Conservation (phyloP, 2,888 invertebrate species). For the Dryomyza anilis region DNA sequence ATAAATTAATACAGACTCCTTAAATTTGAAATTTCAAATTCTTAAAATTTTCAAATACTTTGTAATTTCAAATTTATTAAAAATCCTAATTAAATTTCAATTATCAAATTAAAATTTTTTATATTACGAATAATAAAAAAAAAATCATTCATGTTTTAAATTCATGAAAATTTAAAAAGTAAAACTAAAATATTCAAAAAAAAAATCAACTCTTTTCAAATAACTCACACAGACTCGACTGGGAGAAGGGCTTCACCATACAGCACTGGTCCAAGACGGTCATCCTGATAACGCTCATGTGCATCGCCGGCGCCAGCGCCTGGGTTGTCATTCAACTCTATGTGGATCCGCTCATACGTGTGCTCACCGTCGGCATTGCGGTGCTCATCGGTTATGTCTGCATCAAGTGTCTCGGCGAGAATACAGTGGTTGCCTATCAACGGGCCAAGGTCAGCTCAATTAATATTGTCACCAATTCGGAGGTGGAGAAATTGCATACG, state of each 20-base stretch:
- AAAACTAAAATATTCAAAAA: too few species aligned
- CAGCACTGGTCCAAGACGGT: conserved; percentile 85
- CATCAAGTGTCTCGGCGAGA: conserved; percentile 84
- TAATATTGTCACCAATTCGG: conserved; percentile 68
- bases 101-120: too few species aligned
- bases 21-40: too few species aligned
- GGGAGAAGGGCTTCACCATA: conserved; percentile 83
- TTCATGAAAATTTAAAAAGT: too few species aligned
- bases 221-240: conserved; percentile 68
- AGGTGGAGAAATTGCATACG: conserved; percentile 58
- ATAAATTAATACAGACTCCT: too few species aligned
- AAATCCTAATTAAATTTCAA: too few species aligned
- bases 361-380: conserved; percentile 81
- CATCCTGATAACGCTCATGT: conserved; percentile 78
- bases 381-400: conserved; percentile 84
- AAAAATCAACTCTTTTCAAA: neutral
- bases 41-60: too few species aligned
- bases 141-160: too few species aligned
- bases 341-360: conserved; percentile 76
- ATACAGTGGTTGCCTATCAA: conserved; percentile 88
- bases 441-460: conserved; percentile 87
- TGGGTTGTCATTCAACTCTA: conserved; percentile 82
- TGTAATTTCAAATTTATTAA: too few species aligned
- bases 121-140: too few species aligned
- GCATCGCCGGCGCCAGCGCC: conserved; percentile 75